Evolutionary conservation across 2,797 vertebrate species (phyloP).

Genomic region (Bradypodion ventrale): DNA sequence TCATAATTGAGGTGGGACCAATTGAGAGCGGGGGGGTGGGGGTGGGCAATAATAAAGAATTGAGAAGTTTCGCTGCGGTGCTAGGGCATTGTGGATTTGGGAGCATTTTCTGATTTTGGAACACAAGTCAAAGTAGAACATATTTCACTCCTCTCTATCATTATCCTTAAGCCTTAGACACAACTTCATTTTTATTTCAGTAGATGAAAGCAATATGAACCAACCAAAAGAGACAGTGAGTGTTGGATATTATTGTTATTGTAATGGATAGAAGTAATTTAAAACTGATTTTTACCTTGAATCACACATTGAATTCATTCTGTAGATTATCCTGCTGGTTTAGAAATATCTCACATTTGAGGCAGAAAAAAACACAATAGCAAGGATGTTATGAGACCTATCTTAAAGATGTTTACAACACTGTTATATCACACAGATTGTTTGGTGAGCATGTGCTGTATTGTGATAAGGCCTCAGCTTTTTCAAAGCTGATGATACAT

Average conservation of each 20-base stretch:
- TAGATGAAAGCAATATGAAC: conserved; percentile 15
- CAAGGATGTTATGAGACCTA: conserved; percentile 61
- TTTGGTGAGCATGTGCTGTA: conserved; percentile 41
- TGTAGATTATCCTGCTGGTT: conserved; percentile 47
- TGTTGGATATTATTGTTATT: conserved; percentile 39
- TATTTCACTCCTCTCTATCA: neutral
- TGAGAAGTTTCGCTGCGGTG: neutral
- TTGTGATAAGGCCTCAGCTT: conserved; percentile 24
- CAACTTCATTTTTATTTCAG: conserved; percentile 44
- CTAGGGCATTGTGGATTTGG: neutral
- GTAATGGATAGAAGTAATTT: conserved; percentile 35
- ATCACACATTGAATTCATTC: conserved; percentile 46
- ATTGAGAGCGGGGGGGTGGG: no score
- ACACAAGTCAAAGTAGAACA: conserved; percentile 27
- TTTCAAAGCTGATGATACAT: conserved; percentile 18
- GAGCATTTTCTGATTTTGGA: conserved; percentile 22
- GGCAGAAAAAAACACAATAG: conserved; percentile 45
- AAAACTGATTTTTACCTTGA: conserved; percentile 24
- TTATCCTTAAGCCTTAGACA: neutral
- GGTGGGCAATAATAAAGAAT: neutral
- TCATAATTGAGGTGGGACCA: no score
- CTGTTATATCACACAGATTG: conserved; percentile 54
- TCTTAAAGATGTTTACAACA: conserved; percentile 67
- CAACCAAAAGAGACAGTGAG: conserved; percentile 28
- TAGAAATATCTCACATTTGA: conserved; percentile 37